Conservation (phyloP, 2,888 invertebrate genomes). For the Drosophila neonasuta region DNA sequence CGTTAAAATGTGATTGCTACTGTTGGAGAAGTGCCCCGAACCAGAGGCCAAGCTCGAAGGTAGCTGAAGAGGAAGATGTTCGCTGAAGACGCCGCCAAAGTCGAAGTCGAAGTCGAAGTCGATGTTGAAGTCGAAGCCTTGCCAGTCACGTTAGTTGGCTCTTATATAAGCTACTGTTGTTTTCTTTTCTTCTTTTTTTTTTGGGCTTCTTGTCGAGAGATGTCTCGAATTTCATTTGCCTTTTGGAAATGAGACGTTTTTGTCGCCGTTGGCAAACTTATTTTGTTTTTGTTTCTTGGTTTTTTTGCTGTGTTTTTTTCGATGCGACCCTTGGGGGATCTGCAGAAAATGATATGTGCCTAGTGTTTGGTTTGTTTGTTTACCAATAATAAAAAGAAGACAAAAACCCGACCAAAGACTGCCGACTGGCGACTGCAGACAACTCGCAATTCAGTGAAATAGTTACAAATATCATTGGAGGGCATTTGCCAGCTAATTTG, state of each 20-base stretch:
- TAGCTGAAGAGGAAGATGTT: conserved; percentile 4
- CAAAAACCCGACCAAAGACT: not conserved
- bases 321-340: conserved; percentile 9
- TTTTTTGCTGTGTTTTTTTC: not conserved
- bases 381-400: conserved; percentile 25
- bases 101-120: conserved; percentile 5
- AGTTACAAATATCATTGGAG: conserved; percentile 25
- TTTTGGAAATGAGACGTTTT: conserved; percentile 51
- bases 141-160: conserved; percentile 64
- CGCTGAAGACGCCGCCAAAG: not conserved
- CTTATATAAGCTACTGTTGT: conserved; percentile 58
- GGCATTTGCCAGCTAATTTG: conserved; percentile 43
- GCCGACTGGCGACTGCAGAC: conserved; percentile 2
- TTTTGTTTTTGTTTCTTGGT: conserved; percentile 43
- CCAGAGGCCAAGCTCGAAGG: conserved; percentile 32
- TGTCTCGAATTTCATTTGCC: conserved; percentile 57
- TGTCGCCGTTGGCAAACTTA: conserved; percentile 41
- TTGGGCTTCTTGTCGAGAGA: conserved; percentile 18
- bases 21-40: conserved; percentile 33
- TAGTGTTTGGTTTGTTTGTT: conserved; percentile 44
- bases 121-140: conserved; percentile 51
- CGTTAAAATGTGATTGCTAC: conserved; percentile 9
- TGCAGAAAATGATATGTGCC: conserved; percentile 41
- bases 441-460: conserved; percentile 16
- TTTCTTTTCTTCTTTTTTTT: conserved; percentile 1